A percentile compares a stretch with the other conserved stretches of the same genome.
Conservation (phyloP, 1,140 invertebrate genomes). For the Danaus melanippus region DNA sequence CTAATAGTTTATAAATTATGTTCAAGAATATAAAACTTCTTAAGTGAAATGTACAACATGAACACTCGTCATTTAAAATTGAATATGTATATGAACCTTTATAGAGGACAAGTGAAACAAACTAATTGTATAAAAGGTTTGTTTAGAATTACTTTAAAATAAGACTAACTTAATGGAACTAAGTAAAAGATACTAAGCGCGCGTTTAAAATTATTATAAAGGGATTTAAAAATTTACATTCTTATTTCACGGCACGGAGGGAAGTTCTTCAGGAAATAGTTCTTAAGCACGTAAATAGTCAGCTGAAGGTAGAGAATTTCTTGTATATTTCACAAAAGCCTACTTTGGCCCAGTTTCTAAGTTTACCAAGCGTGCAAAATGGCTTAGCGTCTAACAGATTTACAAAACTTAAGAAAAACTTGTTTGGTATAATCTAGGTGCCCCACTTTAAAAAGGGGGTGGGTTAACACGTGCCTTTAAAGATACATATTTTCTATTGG, state of each 20-base stretch:
- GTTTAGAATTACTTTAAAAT: too few relatives aligned
- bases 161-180: too few relatives aligned
- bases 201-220: constrained; percentile 31
- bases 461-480: too few relatives aligned
- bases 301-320: constrained; percentile 42
- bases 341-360: constrained; percentile 66
- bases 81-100: too few relatives aligned
- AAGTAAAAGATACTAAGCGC: constrained; percentile 1
- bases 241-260: constrained; percentile 47
- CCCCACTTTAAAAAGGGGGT: constrained; percentile 7
- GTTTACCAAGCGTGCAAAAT: constrained; percentile 65
- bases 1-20: too few relatives aligned
- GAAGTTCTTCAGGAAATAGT: constrained; percentile 53
- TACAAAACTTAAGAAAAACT: constrained; percentile 54
- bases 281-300: constrained; percentile 63
- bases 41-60: too few relatives aligned
- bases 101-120: too few relatives aligned
- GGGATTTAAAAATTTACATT: constrained; percentile 47
- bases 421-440: constrained; percentile 29
- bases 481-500: too few relatives aligned
- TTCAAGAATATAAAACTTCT: too few relatives aligned
- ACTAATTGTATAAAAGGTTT: too few relatives aligned
- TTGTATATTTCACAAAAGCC: constrained; percentile 61
- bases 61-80: too few relatives aligned
- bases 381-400: constrained; percentile 56